phyloP scores from a whole-genome alignment of 2,888 invertebrate species.

The Macrophya annulata region DNA sequence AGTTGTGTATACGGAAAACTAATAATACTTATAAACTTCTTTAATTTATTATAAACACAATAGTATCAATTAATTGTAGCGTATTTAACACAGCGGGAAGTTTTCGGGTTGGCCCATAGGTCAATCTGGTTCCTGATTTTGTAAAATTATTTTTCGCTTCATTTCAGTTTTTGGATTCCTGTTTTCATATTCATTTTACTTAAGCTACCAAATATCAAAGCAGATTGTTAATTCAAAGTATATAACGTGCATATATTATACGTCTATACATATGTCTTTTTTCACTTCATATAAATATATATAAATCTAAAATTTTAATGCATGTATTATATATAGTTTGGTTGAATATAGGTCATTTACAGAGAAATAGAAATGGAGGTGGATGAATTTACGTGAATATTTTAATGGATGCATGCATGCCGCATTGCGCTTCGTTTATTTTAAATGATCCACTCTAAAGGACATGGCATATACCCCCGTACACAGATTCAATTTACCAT shows the following conservation, averaged over 20 bases:
- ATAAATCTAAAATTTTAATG: too few species aligned
- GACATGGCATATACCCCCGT: conserved; percentile 4
- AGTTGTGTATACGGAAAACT: too few species aligned
- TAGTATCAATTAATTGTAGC: too few species aligned
- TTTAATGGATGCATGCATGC: conserved; percentile 41
- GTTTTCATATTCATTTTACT: background rate
- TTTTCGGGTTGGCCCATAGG: too few species aligned
- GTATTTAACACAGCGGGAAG: too few species aligned
- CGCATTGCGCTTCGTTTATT: conserved; percentile 39
- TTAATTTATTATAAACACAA: too few species aligned
- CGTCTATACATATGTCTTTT: too few species aligned
- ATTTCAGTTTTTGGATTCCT: background rate
- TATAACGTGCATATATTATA: background rate
- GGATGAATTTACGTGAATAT: conserved; percentile 21
- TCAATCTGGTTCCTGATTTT: too few species aligned
- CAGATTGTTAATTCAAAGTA: background rate
- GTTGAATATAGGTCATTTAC: conserved; percentile 13
- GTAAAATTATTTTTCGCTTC: background rate
- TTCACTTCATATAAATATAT: background rate
- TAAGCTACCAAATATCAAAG: background rate
- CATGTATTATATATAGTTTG: background rate
- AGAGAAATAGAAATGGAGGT: conserved; percentile 17
- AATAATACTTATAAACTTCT: too few species aligned
- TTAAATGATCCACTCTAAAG: conserved; percentile 38
- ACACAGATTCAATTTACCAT: conserved; percentile 2